Base-by-base conservation (phyloP, 1,140 invertebrate genomes). In the Aphelenchoides avenae region DNA sequence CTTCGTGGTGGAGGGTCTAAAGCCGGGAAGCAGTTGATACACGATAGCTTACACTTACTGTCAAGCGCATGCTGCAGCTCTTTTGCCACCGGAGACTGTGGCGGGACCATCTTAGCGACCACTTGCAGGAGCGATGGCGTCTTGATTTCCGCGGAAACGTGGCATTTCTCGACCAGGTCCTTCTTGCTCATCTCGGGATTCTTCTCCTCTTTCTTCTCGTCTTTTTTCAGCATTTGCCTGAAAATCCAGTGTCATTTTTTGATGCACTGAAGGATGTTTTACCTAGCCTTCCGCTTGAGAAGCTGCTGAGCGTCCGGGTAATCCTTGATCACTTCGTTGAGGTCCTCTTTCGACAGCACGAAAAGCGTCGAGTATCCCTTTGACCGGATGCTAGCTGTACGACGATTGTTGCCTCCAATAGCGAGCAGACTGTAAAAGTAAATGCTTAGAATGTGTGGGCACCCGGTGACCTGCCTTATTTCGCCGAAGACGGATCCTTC, bases 401-500 rank as follows among this genome's bases (percentile, higher is more conserved):
- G 80, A 11, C 89, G 81, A 69, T 89, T 89, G 66, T 86, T 84
- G 5, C 89, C 89, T 20, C 85, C 85, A 53, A 94, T 85, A 9
- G 87, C 88, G 33, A 95, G 76, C 27, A 94, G 79, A 78, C 89
- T 83, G 33, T 11, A 52, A 78, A 53, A 15, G n/a, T 3, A 9
- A 39, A 40, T 46, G 22, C n/a, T n/a, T n/a, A n/a, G n/a, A n/a
- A n/a, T n/a, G n/a, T n/a, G n/a, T n/a, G n/a, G n/a, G n/a, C n/a
- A n/a, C n/a, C n/a, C n/a, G n/a, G n/a, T n/a, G n/a, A 43, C 15
- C 61, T 64, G 81, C 81, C 82, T 91, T 47, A 95, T 92, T 80
- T 95, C 91, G 0, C 91, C 91, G 78, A 95, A 95, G 0, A 94
- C 91, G 4, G 86, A 87, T 9, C 91, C 90, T 79, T 91, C 87